Evolutionary conservation across 2,888 invertebrate species (phyloP).

Genomic region (Terebella lapidaria): DNA sequence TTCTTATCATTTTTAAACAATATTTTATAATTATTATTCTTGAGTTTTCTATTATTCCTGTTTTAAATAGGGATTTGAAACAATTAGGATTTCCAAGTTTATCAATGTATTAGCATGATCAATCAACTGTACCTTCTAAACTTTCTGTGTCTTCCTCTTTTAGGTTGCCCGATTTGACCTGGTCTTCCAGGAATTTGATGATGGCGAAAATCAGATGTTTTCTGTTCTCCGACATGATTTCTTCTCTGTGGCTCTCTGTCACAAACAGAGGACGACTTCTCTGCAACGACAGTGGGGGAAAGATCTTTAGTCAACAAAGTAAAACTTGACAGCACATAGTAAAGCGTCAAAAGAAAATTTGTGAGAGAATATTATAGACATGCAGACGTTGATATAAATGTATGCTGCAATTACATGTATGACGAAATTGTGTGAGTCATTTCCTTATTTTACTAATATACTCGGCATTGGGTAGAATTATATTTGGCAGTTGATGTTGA

Average conservation of each 20-base stretch:
- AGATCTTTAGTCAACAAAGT: not conserved
- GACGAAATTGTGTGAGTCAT: too few species aligned
- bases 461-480: too few species aligned
- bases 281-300: not conserved
- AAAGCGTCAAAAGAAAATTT: not conserved
- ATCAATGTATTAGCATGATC: too few species aligned
- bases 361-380: not conserved
- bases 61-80: too few species aligned
- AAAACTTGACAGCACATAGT: not conserved
- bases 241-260: not conserved
- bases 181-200: slow-evolving; percentile 55
- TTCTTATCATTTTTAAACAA: too few species aligned
- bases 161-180: slow-evolving; percentile 46
- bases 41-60: too few species aligned
- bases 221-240: not conserved
- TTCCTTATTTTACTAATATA: too few species aligned
- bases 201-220: slow-evolving; percentile 53
- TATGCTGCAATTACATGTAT: too few species aligned
- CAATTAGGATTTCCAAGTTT: too few species aligned
- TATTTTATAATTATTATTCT: too few species aligned
- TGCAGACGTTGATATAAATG: not conserved
- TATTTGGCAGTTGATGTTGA: too few species aligned
- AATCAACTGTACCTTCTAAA: slow-evolving; percentile 4
- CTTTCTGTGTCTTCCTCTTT: slow-evolving; percentile 53
- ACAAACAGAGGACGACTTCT: not conserved